These are phyloP conservation scores for Apus apus DNA, from an alignment of 2,113 vertebrate genomes.

Conservation along the genomic window DNA sequence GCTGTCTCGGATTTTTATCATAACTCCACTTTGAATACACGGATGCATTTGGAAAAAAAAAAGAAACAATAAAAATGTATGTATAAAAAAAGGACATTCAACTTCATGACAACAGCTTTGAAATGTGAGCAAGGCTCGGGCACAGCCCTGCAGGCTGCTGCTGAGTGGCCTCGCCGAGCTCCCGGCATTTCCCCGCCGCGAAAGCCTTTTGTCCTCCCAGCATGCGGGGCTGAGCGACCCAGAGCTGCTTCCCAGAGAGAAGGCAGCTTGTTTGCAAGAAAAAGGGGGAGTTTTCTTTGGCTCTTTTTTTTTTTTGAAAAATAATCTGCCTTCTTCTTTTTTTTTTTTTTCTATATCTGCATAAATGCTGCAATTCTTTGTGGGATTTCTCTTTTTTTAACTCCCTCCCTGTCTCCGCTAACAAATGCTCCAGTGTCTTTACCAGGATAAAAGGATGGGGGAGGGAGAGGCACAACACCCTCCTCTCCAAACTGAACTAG, in stretches of 20 bases:
- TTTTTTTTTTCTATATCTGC: neutral
- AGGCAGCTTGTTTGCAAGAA: conserved; percentile 42
- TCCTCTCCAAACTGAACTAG: neutral
- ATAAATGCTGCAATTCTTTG: conserved; percentile 48
- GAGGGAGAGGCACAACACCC: neutral
- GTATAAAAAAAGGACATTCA: neutral
- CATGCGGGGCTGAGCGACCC: neutral
- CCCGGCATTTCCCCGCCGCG: neutral
- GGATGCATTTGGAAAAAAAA: neutral
- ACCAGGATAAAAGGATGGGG: conserved; percentile 16
- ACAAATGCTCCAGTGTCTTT: conserved; percentile 56
- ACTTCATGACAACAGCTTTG: conserved; percentile 39
- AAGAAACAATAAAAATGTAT: neutral
- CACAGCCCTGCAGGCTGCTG: neutral
- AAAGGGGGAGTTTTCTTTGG: conserved; percentile 32
- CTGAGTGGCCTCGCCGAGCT: neutral
- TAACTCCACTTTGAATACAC: conserved; percentile 42
- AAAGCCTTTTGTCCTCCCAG: conserved; percentile 35
- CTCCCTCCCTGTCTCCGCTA: accelerated
- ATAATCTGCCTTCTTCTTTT: neutral
- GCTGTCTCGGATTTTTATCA: conserved; percentile 59
- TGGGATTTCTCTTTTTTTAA: neutral
- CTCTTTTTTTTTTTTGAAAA: neutral
- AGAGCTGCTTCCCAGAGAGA: conserved; percentile 4
- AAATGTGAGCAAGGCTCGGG: conserved; percentile 37